A percentile compares a stretch with the other conserved stretches of the same genome.
These are phyloP conservation scores for Ditula angustiorana DNA, from an alignment of 2,888 invertebrate species.

Conservation along the genomic window DNA sequence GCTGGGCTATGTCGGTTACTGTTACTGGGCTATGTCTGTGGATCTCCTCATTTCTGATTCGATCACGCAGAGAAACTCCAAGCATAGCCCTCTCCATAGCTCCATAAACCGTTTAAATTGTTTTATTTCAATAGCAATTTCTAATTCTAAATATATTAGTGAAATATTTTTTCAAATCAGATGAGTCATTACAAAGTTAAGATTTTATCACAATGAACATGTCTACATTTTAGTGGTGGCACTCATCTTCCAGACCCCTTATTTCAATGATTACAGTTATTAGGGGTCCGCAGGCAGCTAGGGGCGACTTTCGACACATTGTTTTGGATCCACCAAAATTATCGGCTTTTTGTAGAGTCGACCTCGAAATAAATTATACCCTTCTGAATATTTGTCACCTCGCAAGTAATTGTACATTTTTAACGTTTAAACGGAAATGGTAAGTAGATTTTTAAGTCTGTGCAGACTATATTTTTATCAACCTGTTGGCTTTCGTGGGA, in stretches of 20 bases:
- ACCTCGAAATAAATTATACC: background rate
- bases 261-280: conserved; percentile 55
- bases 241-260: conserved; percentile 30
- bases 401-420: background rate
- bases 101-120: no score
- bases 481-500: no score
- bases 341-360: conserved; percentile 28
- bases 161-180: background rate
- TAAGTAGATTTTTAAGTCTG: no score
- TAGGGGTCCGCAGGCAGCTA: conserved; percentile 44
- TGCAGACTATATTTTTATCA: no score
- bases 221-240: conserved; percentile 22
- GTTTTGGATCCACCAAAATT: conserved; percentile 40
- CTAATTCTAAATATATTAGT: no score
- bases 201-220: background rate
- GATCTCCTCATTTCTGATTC: no score
- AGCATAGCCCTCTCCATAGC: no score
- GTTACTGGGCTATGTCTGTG: no score
- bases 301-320: conserved; percentile 56
- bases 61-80: no score
- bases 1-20: no score
- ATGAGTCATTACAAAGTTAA: no score
- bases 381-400: background rate
- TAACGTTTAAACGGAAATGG: background rate
- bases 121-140: no score